A percentile compares a stretch with the other conserved stretches of the same genome.
Conservation (phyloP, 2,113 vertebrate genomes). For the Silurus meridionalis region DNA sequence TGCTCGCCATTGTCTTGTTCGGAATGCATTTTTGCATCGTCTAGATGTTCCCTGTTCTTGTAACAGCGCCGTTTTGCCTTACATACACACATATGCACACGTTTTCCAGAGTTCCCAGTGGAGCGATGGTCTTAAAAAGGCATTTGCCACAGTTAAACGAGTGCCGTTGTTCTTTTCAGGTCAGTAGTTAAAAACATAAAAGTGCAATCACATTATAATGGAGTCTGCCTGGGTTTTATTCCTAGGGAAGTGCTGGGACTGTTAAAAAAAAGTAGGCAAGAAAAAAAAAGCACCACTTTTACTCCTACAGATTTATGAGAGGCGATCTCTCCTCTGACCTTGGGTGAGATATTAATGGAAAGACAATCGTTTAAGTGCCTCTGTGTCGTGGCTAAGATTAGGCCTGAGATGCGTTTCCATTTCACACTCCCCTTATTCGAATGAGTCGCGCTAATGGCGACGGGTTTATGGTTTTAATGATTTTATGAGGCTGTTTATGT, state of each 20-base stretch:
- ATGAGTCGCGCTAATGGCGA: not conserved
- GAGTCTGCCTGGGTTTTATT: conserved; percentile 54
- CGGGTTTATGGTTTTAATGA: conserved; percentile 14
- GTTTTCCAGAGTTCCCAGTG: conserved; percentile 53
- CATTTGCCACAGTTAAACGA: conserved; percentile 67
- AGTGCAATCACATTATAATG: conserved; percentile 74
- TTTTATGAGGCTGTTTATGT: conserved; percentile 41
- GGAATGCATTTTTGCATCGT: conserved; percentile 47
- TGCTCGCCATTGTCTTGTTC: conserved; percentile 48
- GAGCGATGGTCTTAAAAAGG: conserved; percentile 51
- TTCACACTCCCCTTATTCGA: conserved; percentile 13
- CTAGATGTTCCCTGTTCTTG: not conserved
- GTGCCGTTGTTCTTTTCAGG: conserved; percentile 78
- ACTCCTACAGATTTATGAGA: conserved; percentile 58
- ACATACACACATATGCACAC: conserved; percentile 11
- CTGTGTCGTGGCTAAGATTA: not conserved
- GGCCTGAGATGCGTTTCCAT: not conserved
- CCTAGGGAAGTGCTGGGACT: conserved; percentile 44
- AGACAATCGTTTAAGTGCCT: conserved; percentile 35
- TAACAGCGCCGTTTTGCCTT: conserved; percentile 4
- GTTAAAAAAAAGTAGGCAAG: conserved; percentile 59
- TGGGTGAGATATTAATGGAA: conserved; percentile 45
- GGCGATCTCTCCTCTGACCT: conserved; percentile 60
- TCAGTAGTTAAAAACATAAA: conserved; percentile 79
- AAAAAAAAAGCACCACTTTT: conserved; percentile 2